Conservation (phyloP, 2,888 invertebrate genomes). For the Diloba caeruleocephala region DNA sequence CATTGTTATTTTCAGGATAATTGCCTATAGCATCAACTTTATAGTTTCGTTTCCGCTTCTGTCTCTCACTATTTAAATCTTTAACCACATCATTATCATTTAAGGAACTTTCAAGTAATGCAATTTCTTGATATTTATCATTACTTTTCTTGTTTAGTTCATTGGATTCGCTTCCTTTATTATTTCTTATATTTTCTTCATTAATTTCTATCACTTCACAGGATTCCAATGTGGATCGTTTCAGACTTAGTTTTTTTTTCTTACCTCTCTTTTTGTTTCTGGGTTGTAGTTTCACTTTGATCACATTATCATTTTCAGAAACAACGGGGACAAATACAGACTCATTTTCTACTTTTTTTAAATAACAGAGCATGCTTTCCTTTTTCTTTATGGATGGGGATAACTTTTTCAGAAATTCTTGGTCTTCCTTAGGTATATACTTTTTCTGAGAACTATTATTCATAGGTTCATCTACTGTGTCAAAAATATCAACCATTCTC, state of each 20-base stretch:
- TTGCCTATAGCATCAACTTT: slow-evolving; percentile 21
- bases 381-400: slow-evolving; percentile 89
- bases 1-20: slow-evolving; percentile 11
- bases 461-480: slow-evolving; percentile 52
- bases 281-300: slow-evolving; percentile 75
- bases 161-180: slow-evolving; percentile 18
- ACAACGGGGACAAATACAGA: slow-evolving; percentile 49
- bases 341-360: slow-evolving; percentile 84
- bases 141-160: background rate
- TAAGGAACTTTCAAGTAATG: background rate
- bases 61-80: slow-evolving; percentile 31
- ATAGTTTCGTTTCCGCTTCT: slow-evolving; percentile 39
- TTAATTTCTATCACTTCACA: slow-evolving; percentile 34
- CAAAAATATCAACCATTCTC: slow-evolving; percentile 71
- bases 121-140: slow-evolving; percentile 2
- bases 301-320: slow-evolving; percentile 61
- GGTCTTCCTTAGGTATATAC: slow-evolving; percentile 70
- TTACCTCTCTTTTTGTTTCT: slow-evolving; percentile 71
- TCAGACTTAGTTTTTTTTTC: slow-evolving; percentile 64
- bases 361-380: slow-evolving; percentile 90
- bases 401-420: slow-evolving; percentile 86
- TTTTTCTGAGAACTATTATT: slow-evolving; percentile 53
- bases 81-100: slow-evolving; percentile 3
- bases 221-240: slow-evolving; percentile 35
- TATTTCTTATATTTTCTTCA: slow-evolving; percentile 6